Conservation (phyloP, 2,113 vertebrate species). For the Ranitomeya variabilis region DNA sequence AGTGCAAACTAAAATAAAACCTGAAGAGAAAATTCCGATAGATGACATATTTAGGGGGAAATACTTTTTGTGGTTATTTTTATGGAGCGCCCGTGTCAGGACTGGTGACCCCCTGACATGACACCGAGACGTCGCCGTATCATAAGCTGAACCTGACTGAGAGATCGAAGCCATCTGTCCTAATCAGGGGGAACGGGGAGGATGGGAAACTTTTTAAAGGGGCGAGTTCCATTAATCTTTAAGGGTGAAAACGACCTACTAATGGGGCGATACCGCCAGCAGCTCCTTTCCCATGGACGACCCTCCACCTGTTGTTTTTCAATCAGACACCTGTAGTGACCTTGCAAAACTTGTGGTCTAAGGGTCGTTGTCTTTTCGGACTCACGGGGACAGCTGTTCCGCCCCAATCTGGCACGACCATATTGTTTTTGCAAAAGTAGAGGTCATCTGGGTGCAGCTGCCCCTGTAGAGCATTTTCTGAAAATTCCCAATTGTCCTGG, state of each 20-base stretch:
- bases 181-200: neutral
- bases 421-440: neutral
- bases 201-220: constrained; percentile 2
- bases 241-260: neutral
- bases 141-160: neutral
- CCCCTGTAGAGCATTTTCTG: neutral
- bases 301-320: neutral
- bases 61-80: neutral
- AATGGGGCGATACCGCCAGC: neutral
- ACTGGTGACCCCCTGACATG: neutral
- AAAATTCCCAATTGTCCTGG: neutral
- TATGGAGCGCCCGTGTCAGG: neutral
- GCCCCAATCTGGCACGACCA: neutral
- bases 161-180: neutral
- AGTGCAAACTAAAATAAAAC: neutral
- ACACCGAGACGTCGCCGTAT: neutral
- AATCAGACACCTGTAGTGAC: constrained; percentile 15
- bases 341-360: too few species aligned
- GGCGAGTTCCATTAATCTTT: neutral
- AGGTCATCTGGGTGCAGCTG: neutral
- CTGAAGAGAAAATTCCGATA: neutral
- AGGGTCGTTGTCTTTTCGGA: neutral
- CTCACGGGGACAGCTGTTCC: constrained; percentile 1
- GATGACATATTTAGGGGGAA: neutral
- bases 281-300: neutral